These are phyloP conservation scores for Andrena chrysosceles DNA, from an alignment of 2,888 invertebrate genomes.

Conservation along the genomic window DNA sequence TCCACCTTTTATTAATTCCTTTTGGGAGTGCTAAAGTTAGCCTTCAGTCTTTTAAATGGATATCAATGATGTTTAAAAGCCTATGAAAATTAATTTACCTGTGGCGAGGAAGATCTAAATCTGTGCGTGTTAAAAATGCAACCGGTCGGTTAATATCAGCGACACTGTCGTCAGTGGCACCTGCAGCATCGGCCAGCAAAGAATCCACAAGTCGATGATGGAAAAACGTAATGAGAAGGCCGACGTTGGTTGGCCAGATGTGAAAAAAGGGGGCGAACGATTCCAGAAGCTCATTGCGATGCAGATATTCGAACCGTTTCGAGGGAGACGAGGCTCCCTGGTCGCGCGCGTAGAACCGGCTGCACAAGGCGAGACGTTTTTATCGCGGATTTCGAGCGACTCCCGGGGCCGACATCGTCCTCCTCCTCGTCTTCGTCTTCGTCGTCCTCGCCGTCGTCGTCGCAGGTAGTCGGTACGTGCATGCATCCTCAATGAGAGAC, in stretches of 20 bases:
- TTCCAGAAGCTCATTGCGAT: conserved; percentile 56
- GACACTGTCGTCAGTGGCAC: not conserved
- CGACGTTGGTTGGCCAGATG: not conserved
- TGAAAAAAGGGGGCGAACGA: conserved; percentile 13
- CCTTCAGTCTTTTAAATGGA: too few species aligned
- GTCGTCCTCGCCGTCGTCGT: conserved; percentile 46
- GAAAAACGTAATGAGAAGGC: conserved; percentile 24
- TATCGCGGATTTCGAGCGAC: conserved; percentile 66
- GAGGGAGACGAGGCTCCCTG: conserved; percentile 19
- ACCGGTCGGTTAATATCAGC: not conserved
- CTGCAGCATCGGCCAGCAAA: not conserved
- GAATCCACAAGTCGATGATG: not conserved
- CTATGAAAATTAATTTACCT: too few species aligned
- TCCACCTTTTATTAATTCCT: too few species aligned
- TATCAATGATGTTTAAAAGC: too few species aligned
- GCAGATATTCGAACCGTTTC: conserved; percentile 60
- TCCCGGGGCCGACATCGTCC: conserved; percentile 36
- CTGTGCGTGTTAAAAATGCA: not conserved
- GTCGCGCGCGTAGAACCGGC: conserved; percentile 48
- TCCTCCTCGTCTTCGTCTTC: conserved; percentile 39
- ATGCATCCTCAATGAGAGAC: conserved; percentile 76
- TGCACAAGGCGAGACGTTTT: conserved; percentile 64
- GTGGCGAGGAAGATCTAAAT: too few species aligned
- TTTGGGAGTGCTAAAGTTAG: too few species aligned
- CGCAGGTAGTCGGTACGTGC: conserved; percentile 71